Percentiles rank a stretch among this genome's conserved stretches.
phyloP scores from a whole-genome alignment of 1,140 invertebrate species.

The Aphelinus certus region DNA sequence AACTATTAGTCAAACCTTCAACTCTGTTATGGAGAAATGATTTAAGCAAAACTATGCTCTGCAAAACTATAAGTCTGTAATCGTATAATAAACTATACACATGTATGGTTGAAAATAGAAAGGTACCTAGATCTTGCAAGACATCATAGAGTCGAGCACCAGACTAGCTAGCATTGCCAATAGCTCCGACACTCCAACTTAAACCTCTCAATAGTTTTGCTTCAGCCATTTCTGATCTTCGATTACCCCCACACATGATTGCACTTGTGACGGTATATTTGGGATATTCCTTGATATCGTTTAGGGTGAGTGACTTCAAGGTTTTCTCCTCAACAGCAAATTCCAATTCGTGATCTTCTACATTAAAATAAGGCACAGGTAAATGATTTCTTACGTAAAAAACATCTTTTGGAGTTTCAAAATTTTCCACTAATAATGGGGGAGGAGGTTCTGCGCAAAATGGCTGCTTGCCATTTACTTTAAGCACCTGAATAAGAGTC shows the following conservation, averaged over 20 bases:
- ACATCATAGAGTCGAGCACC: constrained; percentile 86
- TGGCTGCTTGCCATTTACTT: constrained; percentile 82
- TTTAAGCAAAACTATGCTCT: too few relatives aligned
- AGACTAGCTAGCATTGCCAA: constrained; percentile 94
- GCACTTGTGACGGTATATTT: constrained; percentile 81
- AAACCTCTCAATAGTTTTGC: constrained; percentile 88
- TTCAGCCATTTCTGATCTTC: constrained; percentile 90
- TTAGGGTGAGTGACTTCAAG: constrained; percentile 65
- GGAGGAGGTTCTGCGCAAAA: constrained; percentile 96
- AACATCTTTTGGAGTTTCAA: constrained; percentile 89
- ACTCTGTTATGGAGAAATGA: too few relatives aligned
- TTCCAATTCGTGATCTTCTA: constrained; percentile 76
- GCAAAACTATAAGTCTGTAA: too few relatives aligned
- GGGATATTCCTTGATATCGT: constrained; percentile 82
- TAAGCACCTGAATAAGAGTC: too few relatives aligned
- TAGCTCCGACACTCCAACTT: constrained; percentile 88
- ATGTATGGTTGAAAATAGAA: too few relatives aligned
- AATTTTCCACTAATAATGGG: constrained; percentile 79
- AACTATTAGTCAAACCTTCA: too few relatives aligned
- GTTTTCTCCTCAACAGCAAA: constrained; percentile 70
- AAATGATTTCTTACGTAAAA: constrained; percentile 98
- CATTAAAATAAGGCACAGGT: constrained; percentile 86
- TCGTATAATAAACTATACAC: too few relatives aligned
- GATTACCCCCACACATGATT: constrained; percentile 97
- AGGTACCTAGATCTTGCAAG: constrained; percentile 72